Base-by-base conservation (phyloP, 1,140 invertebrate genomes). In the Drosophila jambulina region DNA sequence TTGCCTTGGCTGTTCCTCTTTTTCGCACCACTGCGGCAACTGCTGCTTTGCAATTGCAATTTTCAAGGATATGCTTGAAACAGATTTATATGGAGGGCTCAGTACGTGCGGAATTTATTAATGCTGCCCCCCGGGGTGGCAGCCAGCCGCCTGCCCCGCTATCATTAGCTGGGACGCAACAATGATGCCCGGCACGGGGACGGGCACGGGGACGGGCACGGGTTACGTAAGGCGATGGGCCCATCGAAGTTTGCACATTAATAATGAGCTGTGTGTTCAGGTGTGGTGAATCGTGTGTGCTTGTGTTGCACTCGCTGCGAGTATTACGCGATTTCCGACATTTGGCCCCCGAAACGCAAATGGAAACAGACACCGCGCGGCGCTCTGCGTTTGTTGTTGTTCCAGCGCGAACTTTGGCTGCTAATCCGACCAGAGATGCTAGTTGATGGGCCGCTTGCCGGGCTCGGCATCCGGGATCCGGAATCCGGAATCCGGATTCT, bases 21-120 rank as follows among this genome's bases (percentile, higher is more conserved):
- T 72, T 72, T 72, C 69, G 70, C 70, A 62, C 69, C 61, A 64
- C 60, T 65, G 69, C 32, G 68, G 67, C 51, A 80, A 57, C 46
- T 67, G 48, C 58, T 87, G 79, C 78, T 90, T 70, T 90, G 81
- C 88, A 81, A 91, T 88, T 91, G 87, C 87, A 91, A 91, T 91
- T 91, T 87, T 91, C 87, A 91, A 91, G 87, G 88, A 91, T 91
- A 91, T 77, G 83, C 83, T 91, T 86, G 83, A 91, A 91, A 81
- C 87, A 87, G 87, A 91, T 91, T 91, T 91, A 91, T 91, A 91
- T 72, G 75, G 70, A 64, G 68, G 85, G 78, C 85, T 84, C 85
- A 90, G 81, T 90, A 90, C 81, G 85, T 90, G 85, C 81, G 43
- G 64, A 90, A 90, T 85, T 85, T 90, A 90, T 90, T 90, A 90